These are phyloP conservation scores for Ariopsis seemanni DNA, from an alignment of 2,113 vertebrate genomes.

Conservation along the genomic window DNA sequence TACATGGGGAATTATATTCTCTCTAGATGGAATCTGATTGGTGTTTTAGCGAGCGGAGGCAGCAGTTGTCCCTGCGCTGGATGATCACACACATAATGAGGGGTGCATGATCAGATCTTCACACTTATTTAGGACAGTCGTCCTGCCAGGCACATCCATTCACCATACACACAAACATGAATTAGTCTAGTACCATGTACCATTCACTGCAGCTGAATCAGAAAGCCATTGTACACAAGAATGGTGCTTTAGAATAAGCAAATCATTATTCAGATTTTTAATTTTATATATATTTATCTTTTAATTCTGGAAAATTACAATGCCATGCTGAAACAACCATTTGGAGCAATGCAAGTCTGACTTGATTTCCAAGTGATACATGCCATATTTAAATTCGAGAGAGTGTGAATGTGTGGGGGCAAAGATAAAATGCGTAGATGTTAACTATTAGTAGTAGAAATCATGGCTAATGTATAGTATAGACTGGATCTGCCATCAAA, in stretches of 20 bases:
- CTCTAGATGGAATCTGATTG: slow-evolving; percentile 43
- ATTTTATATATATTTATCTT: background rate
- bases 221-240: slow-evolving; percentile 27
- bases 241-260: slow-evolving; percentile 18
- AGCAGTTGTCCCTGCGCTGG: slow-evolving; percentile 45
- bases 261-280: background rate
- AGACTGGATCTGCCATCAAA: background rate
- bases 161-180: slow-evolving; percentile 52
- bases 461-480: background rate
- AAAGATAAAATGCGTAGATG: background rate
- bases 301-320: background rate
- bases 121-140: slow-evolving; percentile 51
- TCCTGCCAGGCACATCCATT: slow-evolving; percentile 49
- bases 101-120: slow-evolving; percentile 44
- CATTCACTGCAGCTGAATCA: slow-evolving; percentile 41
- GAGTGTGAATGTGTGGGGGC: background rate
- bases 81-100: slow-evolving; percentile 50
- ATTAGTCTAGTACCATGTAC: slow-evolving; percentile 46
- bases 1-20: slow-evolving; percentile 51
- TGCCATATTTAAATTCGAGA: background rate
- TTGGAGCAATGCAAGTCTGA: background rate
- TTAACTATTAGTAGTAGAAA: background rate
- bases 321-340: background rate
- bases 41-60: slow-evolving; percentile 44
- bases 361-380: background rate